phyloP scores from a whole-genome alignment of 2,797 vertebrate genomes.

The Valencia hispanica region DNA sequence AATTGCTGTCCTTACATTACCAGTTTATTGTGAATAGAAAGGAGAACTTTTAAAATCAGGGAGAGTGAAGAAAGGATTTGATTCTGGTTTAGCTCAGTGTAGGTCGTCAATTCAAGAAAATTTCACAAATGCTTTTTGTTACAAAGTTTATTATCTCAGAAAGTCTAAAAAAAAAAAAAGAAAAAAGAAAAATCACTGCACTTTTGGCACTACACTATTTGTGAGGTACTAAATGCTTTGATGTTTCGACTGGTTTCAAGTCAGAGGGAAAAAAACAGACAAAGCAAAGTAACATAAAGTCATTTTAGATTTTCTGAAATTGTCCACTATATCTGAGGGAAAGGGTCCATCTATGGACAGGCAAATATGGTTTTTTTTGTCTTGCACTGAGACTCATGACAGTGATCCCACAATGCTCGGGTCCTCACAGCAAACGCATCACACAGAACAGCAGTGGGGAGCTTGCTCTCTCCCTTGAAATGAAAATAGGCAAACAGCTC shows the following conservation, averaged over 20 bases:
- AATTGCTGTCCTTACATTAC: background rate
- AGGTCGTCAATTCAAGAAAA: background rate
- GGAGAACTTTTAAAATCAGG: background rate
- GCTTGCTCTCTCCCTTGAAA: conserved; percentile 57
- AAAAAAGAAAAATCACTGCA: conserved; percentile 54
- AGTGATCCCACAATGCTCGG: conserved; percentile 44
- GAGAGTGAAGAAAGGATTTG: background rate
- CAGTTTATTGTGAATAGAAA: background rate
- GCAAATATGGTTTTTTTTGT: conserved; percentile 49
- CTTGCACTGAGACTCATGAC: conserved; percentile 45
- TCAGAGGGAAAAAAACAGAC: conserved; percentile 55
- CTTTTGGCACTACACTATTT: conserved; percentile 92
- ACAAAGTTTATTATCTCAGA: conserved; percentile 89
- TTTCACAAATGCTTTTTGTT: conserved; percentile 64
- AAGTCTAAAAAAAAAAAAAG: conserved; percentile 80
- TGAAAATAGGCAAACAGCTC: conserved; percentile 55
- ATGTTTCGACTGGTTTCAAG: conserved; percentile 67
- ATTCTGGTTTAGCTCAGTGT: background rate
- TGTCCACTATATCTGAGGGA: conserved; percentile 32
- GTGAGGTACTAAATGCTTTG: conserved; percentile 80
- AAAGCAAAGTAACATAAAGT: conserved; percentile 43
- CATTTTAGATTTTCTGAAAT: conserved; percentile 47
- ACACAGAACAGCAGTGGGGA: conserved; percentile 63
- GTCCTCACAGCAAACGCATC: conserved; percentile 61
- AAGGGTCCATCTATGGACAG: conserved; percentile 43